Evolutionary conservation across 2,888 invertebrate genomes (phyloP).

Genomic region (Dolichopus griseipennis): DNA sequence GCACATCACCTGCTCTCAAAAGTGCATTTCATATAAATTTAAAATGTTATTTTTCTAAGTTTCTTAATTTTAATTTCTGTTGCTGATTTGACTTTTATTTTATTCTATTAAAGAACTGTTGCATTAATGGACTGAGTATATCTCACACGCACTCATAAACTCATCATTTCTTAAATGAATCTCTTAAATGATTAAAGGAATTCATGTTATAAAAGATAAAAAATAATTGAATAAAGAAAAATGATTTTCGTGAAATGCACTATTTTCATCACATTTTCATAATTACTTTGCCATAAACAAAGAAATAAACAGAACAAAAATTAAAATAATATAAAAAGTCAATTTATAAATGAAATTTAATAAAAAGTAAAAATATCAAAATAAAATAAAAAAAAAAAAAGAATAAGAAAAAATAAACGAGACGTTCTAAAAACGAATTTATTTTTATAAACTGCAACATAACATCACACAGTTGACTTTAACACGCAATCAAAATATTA

Average conservation of each 20-base stretch:
- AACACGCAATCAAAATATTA: conserved; percentile 1
- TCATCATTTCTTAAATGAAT: not conserved
- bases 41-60: too few species aligned
- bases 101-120: not conserved
- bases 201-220: not conserved
- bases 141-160: not conserved
- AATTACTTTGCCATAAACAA: conserved; percentile 1
- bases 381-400: not conserved
- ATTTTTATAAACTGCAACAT: not conserved
- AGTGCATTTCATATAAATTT: too few species aligned
- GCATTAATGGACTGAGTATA: not conserved
- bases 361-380: not conserved
- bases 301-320: too few species aligned
- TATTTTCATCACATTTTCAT: conserved; percentile 4
- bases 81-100: too few species aligned
- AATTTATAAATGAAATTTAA: not conserved
- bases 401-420: not conserved
- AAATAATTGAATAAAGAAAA: conserved; percentile 5
- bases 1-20: not conserved
- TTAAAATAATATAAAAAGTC: not conserved
- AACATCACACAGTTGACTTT: conserved; percentile 3
- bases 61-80: too few species aligned
- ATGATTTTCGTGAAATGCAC: not conserved
- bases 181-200: not conserved
- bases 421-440: not conserved